Percentiles rank a stretch among this genome's conserved stretches.
phyloP scores from a whole-genome alignment of 1,140 invertebrate genomes.

The Bombus superbus region DNA sequence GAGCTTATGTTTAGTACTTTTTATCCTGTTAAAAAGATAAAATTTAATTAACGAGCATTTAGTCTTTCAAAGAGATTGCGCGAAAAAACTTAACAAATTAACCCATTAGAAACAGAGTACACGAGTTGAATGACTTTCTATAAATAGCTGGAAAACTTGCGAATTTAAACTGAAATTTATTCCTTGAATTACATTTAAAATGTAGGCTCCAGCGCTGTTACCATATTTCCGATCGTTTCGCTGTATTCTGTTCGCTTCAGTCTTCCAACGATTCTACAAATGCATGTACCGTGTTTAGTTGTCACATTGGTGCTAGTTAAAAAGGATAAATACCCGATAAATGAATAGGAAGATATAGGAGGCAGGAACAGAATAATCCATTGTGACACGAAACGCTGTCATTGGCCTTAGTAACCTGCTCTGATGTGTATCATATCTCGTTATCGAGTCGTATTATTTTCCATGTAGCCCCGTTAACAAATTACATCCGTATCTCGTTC shows the following conservation, averaged over 20 bases:
- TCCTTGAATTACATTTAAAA: not conserved
- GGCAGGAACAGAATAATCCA: not conserved
- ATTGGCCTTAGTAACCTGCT: slow-evolving; percentile 62
- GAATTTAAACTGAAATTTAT: not conserved
- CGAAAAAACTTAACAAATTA: not conserved
- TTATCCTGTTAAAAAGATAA: not conserved
- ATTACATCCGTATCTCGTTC: slow-evolving; percentile 65
- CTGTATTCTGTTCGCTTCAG: not conserved
- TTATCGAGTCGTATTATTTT: slow-evolving; percentile 64
- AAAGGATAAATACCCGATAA: not conserved
- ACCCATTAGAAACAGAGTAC: not conserved
- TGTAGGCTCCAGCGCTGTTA: too few species aligned
- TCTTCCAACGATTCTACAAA: not conserved
- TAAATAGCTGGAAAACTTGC: not conserved
- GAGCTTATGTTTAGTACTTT: not conserved
- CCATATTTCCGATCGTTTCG: not conserved
- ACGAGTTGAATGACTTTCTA: too few species aligned
- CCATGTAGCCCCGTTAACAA: slow-evolving; percentile 57
- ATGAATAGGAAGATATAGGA: not conserved
- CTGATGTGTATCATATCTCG: slow-evolving; percentile 26
- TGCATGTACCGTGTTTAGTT: not conserved
- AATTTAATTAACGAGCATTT: too few species aligned
- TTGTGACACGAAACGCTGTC: slow-evolving; percentile 33
- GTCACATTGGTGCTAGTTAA: not conserved
- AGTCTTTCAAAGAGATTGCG: too few species aligned